Evolutionary conservation across 92 coral and sea anemone species (phyloP), one percentile per base, ranked within the genome.

Genomic region (Parazoanthus atlanticus): DNA sequence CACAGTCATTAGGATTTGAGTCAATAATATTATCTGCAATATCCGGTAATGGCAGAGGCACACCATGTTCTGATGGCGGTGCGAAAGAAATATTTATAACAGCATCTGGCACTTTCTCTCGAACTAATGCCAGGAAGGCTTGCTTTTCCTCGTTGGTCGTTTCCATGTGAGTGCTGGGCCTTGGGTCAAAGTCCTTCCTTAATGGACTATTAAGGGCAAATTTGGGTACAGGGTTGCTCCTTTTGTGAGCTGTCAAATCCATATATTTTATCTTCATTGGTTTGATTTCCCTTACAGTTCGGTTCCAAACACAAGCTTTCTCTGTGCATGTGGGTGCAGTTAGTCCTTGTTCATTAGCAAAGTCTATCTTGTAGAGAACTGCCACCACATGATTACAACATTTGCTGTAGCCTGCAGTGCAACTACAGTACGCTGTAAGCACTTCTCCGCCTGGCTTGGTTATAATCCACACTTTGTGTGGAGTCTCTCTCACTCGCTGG

Each of bases 351-450:
- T 85, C 84, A 80, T 90, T 90, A 70, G 89, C 92, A 89, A 84
- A 92, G 75, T 89, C 85, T 3, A 85, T 88, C 74, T 92, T 89
- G 40, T 89, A 92, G 3, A 86, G 73, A 23, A 89, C 85, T 30
- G 94, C 94, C 73, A 89, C 89, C 26, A 80, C 54, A 76, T 89
- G 92, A 49, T 89, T 89, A 56, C 94, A 89, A 54, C 94, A 91
- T 54, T 88, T 36, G 38, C 86, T 77, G 79, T 76, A 90, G 17
- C 92, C 89, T 13, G 92, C 92, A 61, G 86, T 90, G 66, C 92
- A 86, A 61, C 86, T 79, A 86, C 90, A 90, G 92, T 89, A 89
- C 34, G 88, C 92, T 36, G 38, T 36, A 36, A 36, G 38, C 38
- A 36, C 38, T 36, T 36, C 38, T 2, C 38, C 38, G 4, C 38